Evolutionary conservation across 2,113 vertebrate genomes (phyloP).

Genomic region (Craseonycteris thonglongyai): DNA sequence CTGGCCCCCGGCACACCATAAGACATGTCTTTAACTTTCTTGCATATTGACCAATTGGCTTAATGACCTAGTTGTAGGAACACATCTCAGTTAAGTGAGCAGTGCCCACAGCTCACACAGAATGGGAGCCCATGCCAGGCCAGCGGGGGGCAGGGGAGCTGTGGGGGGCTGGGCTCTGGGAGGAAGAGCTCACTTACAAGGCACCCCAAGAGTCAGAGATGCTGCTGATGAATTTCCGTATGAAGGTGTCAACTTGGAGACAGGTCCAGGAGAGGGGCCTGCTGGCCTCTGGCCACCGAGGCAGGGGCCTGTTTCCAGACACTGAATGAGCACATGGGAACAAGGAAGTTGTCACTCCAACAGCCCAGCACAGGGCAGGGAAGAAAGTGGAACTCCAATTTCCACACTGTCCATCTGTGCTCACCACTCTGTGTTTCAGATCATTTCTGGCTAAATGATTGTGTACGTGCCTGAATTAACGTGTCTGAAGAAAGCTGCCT

Average conservation of each 20-base stretch:
- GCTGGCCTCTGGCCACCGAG: neutral
- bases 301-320: neutral
- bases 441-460: neutral
- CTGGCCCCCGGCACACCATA: too few species aligned
- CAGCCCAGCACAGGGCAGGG: neutral
- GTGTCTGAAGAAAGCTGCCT: neutral
- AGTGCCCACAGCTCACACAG: neutral
- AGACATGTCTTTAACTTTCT: too few species aligned
- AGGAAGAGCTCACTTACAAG: neutral
- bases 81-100: too few species aligned
- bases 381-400: neutral
- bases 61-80: too few species aligned
- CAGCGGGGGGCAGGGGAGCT: neutral
- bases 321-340: neutral
- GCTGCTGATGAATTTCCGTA: neutral
- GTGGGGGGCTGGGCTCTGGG: neutral
- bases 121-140: neutral
- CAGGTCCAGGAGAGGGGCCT: neutral
- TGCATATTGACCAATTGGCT: too few species aligned
- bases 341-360: neutral
- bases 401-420: neutral
- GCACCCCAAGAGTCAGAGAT: neutral
- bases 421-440: neutral
- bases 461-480: rapidly evolving
- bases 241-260: neutral